Percentiles rank a stretch among this genome's conserved stretches.
Evolutionary conservation across 2,113 vertebrate genomes (phyloP).

Genomic region (Motacilla tschutschensis): DNA sequence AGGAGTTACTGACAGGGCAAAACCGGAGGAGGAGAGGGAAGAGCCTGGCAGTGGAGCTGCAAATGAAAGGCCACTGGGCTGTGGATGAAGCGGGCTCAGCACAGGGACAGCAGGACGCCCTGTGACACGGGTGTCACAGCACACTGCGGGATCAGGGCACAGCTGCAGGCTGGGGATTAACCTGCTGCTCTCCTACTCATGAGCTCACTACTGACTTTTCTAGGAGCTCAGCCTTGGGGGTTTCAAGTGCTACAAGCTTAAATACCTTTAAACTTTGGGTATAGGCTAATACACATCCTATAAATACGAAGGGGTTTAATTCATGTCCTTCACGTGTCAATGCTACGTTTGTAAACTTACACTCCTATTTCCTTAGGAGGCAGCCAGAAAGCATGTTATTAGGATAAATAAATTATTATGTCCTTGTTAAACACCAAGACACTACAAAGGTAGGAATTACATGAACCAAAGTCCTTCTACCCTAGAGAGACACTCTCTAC

Average conservation of each 20-base stretch:
- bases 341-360: background rate
- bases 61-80: rapidly evolving
- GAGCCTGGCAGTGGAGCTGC: background rate
- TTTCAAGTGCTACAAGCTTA: background rate
- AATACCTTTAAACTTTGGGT: background rate
- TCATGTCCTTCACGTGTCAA: background rate
- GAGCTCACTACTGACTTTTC: background rate
- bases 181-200: background rate
- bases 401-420: background rate
- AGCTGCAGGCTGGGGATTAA: background rate
- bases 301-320: background rate
- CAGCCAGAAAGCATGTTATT: background rate
- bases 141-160: background rate
- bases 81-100: background rate
- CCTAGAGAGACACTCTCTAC: background rate
- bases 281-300: background rate
- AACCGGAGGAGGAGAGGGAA: background rate
- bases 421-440: background rate
- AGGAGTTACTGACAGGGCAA: background rate
- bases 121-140: background rate
- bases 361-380: background rate
- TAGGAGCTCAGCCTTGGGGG: background rate
- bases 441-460: background rate
- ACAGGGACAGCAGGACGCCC: rapidly evolving
- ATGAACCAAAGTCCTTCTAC: background rate